A percentile compares a stretch with the other conserved stretches of the same genome.
These are phyloP conservation scores for Gambusia affinis DNA, from an alignment of 2,113 vertebrate species.

Conservation along the genomic window DNA sequence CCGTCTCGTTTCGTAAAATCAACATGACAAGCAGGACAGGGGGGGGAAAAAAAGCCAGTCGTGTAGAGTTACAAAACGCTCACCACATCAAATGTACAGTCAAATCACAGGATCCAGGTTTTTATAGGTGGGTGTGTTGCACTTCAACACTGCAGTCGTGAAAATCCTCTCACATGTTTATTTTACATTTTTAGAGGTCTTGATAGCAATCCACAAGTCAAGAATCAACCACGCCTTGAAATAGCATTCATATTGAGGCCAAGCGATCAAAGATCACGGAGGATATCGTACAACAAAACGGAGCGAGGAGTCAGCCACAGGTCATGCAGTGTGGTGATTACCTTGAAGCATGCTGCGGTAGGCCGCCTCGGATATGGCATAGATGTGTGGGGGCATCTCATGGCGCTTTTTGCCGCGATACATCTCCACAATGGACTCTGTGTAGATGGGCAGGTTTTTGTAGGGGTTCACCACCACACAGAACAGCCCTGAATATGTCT, in stretches of 20 bases:
- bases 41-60: neutral
- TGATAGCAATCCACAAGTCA: constrained; percentile 28
- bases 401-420: constrained; percentile 93
- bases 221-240: constrained; percentile 40
- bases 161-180: constrained; percentile 16
- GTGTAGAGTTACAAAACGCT: constrained; percentile 7
- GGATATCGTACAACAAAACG: neutral
- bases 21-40: constrained; percentile 3
- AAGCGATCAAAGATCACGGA: constrained; percentile 56
- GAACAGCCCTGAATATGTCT: constrained; percentile 95
- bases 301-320: constrained; percentile 17
- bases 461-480: constrained; percentile 94
- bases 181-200: constrained; percentile 39
- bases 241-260: constrained; percentile 1
- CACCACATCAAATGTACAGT: constrained; percentile 8
- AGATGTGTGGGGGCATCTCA: constrained; percentile 92
- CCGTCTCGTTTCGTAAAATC: constrained; percentile 3
- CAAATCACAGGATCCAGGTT: neutral
- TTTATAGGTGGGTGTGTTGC: constrained; percentile 8
- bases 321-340: constrained; percentile 60
- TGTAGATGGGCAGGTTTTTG: constrained; percentile 92
- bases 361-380: constrained; percentile 90
- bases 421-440: constrained; percentile 93
- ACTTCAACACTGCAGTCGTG: constrained; percentile 1
- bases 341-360: constrained; percentile 96